Conservation (phyloP, 2,888 invertebrate species). For the Leucoptera coffeella region DNA sequence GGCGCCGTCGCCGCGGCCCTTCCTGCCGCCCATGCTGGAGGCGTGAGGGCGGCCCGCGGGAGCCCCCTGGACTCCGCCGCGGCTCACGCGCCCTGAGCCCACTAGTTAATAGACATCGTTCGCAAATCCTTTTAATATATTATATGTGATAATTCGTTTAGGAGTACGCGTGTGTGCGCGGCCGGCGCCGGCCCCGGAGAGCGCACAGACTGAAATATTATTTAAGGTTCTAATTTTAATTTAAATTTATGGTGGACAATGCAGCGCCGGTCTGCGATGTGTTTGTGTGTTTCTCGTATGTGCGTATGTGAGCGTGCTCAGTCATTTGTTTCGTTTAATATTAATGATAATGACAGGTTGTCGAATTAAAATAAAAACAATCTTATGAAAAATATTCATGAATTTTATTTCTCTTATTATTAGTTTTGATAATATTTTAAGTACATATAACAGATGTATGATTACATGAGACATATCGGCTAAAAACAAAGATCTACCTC, state of each 20-base stretch:
- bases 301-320: constrained; percentile 59
- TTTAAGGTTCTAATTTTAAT: constrained; percentile 53
- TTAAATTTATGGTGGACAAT: constrained; percentile 58
- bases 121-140: constrained; percentile 60
- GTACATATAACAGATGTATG: too few species aligned
- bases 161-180: constrained; percentile 44
- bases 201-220: constrained; percentile 57
- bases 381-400: constrained; percentile 35
- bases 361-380: constrained; percentile 61
- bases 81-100: constrained; percentile 50
- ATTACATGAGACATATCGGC: too few species aligned
- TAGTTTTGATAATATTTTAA: background rate
- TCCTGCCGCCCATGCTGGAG: constrained; percentile 59
- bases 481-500: too few species aligned
- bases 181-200: constrained; percentile 52
- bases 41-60: constrained; percentile 56
- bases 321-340: constrained; percentile 55
- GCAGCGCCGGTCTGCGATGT: constrained; percentile 57
- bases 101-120: constrained; percentile 45
- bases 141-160: constrained; percentile 62
- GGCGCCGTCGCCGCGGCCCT: constrained; percentile 36
- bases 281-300: constrained; percentile 58
- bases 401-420: constrained; percentile 16
- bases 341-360: constrained; percentile 73
- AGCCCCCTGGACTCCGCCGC: constrained; percentile 42